A percentile compares a stretch with the other conserved stretches of the same genome.
phyloP scores from a whole-genome alignment of 2,113 vertebrate genomes.

The Puma concolor region DNA sequence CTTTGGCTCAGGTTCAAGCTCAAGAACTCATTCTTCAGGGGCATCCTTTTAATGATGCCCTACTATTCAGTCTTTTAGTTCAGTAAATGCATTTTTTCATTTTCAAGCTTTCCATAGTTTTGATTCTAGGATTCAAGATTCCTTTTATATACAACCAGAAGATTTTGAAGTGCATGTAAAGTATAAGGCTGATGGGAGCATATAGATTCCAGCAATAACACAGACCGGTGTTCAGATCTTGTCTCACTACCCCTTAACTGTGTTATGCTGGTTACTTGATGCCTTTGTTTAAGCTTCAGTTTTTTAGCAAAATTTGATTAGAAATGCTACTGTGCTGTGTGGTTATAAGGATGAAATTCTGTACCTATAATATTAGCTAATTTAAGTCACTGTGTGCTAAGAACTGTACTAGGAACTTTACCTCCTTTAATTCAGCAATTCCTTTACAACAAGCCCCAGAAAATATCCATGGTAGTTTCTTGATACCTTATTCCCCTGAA shows the following conservation, averaged over 20 bases:
- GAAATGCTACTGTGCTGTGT: background rate
- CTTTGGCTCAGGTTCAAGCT: background rate
- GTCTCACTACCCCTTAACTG: background rate
- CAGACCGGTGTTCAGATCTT: background rate
- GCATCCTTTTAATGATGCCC: background rate
- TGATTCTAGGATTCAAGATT: background rate
- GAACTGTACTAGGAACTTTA: background rate
- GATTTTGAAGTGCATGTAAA: background rate
- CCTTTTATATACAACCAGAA: background rate
- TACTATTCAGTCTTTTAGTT: background rate
- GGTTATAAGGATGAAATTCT: background rate
- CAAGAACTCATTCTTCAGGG: conserved; percentile 20
- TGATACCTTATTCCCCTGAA: background rate
- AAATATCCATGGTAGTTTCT: background rate
- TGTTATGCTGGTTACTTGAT: background rate
- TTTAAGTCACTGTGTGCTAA: background rate
- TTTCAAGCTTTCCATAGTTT: background rate
- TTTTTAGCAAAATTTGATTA: conserved; percentile 8
- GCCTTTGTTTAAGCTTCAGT: background rate
- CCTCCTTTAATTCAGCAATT: background rate
- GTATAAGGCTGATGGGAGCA: background rate
- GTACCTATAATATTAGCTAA: background rate
- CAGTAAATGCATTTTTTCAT: background rate
- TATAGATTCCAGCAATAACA: background rate
- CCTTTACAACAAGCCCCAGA: background rate